Evolutionary conservation across 2,888 invertebrate species (phyloP), one percentile per base, ranked within the genome.

Genomic region (Drosophila limbata): DNA sequence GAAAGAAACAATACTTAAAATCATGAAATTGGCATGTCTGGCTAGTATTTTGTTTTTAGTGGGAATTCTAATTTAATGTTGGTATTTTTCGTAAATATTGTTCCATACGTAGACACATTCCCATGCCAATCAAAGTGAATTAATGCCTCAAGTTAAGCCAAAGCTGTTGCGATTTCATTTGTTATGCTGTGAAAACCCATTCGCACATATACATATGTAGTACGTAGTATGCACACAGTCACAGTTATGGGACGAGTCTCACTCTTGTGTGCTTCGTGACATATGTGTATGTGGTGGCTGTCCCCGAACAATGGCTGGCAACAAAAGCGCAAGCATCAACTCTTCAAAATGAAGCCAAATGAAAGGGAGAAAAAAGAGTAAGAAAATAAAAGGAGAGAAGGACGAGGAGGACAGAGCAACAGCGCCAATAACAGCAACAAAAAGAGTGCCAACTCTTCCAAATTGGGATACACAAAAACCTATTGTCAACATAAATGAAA

Each of bases 401-500:
- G 28, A 35, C 39, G 21, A 11, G 19, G 5, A 37, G 40, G 17
- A 33, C 6, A 25, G 19, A 57, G 51, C 37, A 57, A 62, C 56
- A 69, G 47, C 35, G 65, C 55, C 47, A 60, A 61, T 25, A 67
- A 55, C 37, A 64, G 59, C 64, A 66, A 56, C 47, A 53, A 45
- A 52, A 56, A 33, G 52, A 62, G 59, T 13, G 15, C 51, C 55
- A 56, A 66, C 61, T 64, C 67, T 68, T 59, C 63, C 70, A 82
- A 84, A 84, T 79, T 84, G 82, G 82, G 72, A 56, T 70, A 64
- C 68, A 71, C 67, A 79, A 42, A 69, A 64, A 67, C 71, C 85
- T 87, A 84, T 85, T 87, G 88, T 87, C 88, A 87, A 87, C 77
- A 74, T 70, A 87, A 87, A 85, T 85, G 81, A 85, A 85, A 83